Percentiles rank a stretch among this genome's conserved stretches.
Conservation (phyloP, 2,797 vertebrate species). For the Cygnus olor region DNA sequence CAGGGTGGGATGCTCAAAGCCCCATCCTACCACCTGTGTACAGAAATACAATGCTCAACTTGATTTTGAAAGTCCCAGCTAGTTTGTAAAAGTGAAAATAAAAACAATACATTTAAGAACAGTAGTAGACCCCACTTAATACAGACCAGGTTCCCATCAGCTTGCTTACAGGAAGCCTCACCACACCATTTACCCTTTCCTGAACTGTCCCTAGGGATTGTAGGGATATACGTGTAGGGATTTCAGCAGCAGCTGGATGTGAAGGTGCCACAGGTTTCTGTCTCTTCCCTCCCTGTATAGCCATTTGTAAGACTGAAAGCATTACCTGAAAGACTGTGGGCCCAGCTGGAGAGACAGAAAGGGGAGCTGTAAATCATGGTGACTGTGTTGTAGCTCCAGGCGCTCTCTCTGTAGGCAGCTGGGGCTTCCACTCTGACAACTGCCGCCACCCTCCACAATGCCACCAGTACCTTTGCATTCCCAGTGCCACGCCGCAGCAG, state of each 20-base stretch:
- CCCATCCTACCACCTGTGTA: not conserved
- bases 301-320: not conserved
- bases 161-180: not conserved
- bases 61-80: not conserved
- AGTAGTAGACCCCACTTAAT: not conserved
- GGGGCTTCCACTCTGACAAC: not conserved
- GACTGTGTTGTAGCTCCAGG: not conserved
- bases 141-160: not conserved
- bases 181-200: not conserved
- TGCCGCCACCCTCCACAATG: accelerated
- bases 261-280: not conserved
- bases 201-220: not conserved
- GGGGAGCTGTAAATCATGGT: not conserved
- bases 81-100: not conserved
- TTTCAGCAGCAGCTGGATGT: not conserved
- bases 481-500: not conserved
- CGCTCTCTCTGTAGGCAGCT: accelerated
- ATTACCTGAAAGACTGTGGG: not conserved
- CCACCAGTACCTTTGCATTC: accelerated
- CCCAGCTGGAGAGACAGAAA: not conserved
- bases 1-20: not conserved
- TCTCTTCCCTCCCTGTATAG: not conserved
- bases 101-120: not conserved
- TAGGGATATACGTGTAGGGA: not conserved
- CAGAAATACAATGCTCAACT: not conserved